Evolutionary conservation across 1,140 invertebrate species (phyloP), one percentile per base, ranked within the genome.

Genomic region (Pteromalus puparum): DNA sequence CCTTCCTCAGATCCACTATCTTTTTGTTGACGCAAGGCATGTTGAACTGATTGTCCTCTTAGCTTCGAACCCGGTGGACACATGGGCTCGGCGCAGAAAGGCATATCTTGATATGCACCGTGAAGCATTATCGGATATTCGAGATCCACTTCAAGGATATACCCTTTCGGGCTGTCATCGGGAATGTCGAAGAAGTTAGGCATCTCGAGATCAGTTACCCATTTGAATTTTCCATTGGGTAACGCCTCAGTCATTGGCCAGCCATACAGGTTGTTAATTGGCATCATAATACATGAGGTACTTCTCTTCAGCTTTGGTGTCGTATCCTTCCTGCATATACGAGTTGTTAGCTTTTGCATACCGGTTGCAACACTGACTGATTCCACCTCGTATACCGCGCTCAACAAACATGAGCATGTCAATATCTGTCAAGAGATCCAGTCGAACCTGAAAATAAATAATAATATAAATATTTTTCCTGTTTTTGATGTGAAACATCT

Each of bases 101-200:
- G 94, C 53, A 94, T 93, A 86, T 94, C 92, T 84, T 90, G 92
- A 89, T 95, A 94, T 2, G 24, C 10, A 85, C 95, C 90, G 89
- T 95, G 95, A 26, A 94, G 70, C 18, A 90, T 5, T 48, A 87
- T 86, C 70, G 90, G 90, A 75, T 86, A 84, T 42, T 86, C 82
- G 7, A 84, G 21, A 61, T 84, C 85, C 9, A 86, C 82, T 67
- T 95, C 94, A 48, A 95, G 87, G 75, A 95, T 93, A 85, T 93
- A 95, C 2, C 94, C 94, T 68, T 82, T 87, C 26, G 87, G 28
- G 74, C 89, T 87, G 89, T 93, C 89, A 86, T 92, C 87, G 26
- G 88, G 61, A 24, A 73, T 26, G 15, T 30, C 28, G 26, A 28
- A 73, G 18, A 74, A 74, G 18, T 74, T 34, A 0, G 30, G 24